These are phyloP conservation scores for Drosophila sucinea DNA, from an alignment of 1,140 invertebrate species.

Conservation along the genomic window DNA sequence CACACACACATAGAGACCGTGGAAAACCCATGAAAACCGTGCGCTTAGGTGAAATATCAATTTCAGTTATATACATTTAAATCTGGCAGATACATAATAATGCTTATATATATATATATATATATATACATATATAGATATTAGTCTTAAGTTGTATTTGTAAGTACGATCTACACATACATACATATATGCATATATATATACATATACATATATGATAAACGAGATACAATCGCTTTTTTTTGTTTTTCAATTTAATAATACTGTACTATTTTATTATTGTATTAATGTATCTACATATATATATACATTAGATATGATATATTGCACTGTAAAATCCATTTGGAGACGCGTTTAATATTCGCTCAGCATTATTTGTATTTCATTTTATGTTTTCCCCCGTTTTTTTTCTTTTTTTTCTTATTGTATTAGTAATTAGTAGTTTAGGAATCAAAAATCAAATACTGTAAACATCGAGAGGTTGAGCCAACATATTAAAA, in stretches of 20 bases:
- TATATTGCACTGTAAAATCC: slow-evolving; percentile 42
- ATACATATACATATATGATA: slow-evolving; percentile 45
- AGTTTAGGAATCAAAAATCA: slow-evolving; percentile 21
- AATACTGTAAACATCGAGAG: slow-evolving; percentile 57
- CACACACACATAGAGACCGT: neutral
- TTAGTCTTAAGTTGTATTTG: slow-evolving; percentile 65
- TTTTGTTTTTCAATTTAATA: slow-evolving; percentile 53
- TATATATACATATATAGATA: slow-evolving; percentile 58
- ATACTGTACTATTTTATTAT: slow-evolving; percentile 38
- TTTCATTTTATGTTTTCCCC: slow-evolving; percentile 47
- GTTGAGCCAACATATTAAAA: slow-evolving; percentile 51
- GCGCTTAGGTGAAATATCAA: slow-evolving; percentile 56
- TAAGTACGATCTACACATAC: slow-evolving; percentile 33
- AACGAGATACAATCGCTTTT: slow-evolving; percentile 25
- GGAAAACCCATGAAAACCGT: slow-evolving; percentile 31
- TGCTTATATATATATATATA: slow-evolving; percentile 43
- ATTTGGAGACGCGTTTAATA: slow-evolving; percentile 24
- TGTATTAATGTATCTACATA: slow-evolving; percentile 53
- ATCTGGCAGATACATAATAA: slow-evolving; percentile 27
- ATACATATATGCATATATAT: slow-evolving; percentile 50
- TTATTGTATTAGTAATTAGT: slow-evolving; percentile 26
- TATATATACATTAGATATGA: slow-evolving; percentile 24
- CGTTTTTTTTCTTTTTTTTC: slow-evolving; percentile 14
- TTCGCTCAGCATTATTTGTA: slow-evolving; percentile 48
- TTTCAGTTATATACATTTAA: slow-evolving; percentile 43